Percentiles rank a stretch among this genome's conserved stretches.
Conservation (phyloP, 2,888 invertebrate species). For the Gonocerus acuteangulatus region DNA sequence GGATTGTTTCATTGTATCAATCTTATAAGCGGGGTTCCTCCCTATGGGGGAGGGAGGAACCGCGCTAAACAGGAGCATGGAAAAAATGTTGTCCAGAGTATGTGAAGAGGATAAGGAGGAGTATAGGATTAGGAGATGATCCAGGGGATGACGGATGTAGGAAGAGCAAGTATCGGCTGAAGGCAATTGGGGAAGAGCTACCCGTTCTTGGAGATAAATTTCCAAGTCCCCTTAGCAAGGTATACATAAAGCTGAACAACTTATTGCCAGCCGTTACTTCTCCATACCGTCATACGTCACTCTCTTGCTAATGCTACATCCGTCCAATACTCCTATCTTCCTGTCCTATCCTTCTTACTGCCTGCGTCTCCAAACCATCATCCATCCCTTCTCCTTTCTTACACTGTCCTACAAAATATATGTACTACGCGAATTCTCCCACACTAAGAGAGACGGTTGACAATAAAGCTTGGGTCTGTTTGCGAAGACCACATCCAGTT, state of each 20-base stretch:
- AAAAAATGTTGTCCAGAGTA: background rate
- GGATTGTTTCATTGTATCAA: too few relatives aligned
- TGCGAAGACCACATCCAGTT: too few relatives aligned
- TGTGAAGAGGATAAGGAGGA: background rate
- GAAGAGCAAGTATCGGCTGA: background rate
- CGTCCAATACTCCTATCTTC: background rate
- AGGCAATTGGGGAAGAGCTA: background rate
- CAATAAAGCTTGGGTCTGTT: too few relatives aligned
- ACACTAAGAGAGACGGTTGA: too few relatives aligned
- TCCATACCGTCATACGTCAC: constrained; percentile 9
- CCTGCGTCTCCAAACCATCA: background rate
- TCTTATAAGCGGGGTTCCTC: too few relatives aligned
- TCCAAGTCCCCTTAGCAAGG: background rate
- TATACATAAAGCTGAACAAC: constrained; percentile 17
- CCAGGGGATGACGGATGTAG: background rate
- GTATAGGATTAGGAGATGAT: background rate
- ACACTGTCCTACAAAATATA: too few relatives aligned
- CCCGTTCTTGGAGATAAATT: background rate
- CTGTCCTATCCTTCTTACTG: background rate
- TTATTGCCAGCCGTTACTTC: constrained; percentile 13
- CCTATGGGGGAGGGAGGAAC: background rate
- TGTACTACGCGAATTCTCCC: too few relatives aligned
- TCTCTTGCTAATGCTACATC: constrained; percentile 1
- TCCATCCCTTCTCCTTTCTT: background rate
- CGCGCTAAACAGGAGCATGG: background rate